Percentiles rank a stretch among this genome's conserved stretches.
Conservation (phyloP, 2,797 vertebrate species). For the Oreonectes daqikongensis region DNA sequence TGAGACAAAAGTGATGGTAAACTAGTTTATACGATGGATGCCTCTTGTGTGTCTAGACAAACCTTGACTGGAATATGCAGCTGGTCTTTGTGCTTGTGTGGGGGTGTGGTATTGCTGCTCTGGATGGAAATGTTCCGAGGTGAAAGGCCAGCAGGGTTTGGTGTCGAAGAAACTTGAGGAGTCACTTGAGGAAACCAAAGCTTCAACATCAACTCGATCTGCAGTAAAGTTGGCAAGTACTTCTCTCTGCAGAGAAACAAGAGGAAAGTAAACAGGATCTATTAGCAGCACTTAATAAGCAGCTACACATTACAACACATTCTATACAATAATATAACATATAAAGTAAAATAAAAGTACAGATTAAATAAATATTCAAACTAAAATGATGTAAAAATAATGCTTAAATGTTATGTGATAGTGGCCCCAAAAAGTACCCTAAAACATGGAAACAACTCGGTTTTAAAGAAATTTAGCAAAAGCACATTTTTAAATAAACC, state of each 20-base stretch:
- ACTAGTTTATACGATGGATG: not conserved
- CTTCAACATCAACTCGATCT: constrained; percentile 92
- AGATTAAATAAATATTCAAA: not conserved
- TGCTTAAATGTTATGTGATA: not conserved
- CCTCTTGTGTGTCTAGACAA: constrained; percentile 43
- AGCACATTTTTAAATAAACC: too few relatives aligned
- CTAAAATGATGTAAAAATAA: not conserved
- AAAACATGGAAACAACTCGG: too few relatives aligned
- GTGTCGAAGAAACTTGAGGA: constrained; percentile 58
- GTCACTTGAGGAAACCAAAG: constrained; percentile 89
- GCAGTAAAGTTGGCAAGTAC: constrained; percentile 88
- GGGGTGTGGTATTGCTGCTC: constrained; percentile 62
- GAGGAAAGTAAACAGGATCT: not conserved
- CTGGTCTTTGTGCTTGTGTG: constrained; percentile 73
- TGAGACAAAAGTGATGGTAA: too few relatives aligned
- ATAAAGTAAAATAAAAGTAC: not conserved
- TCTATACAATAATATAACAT: too few relatives aligned
- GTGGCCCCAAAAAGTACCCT: not conserved
- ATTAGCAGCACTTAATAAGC: not conserved
- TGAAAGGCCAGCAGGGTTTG: constrained; percentile 44
- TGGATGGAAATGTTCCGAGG: constrained; percentile 48
- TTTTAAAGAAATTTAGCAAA: too few relatives aligned
- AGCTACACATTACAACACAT: not conserved
- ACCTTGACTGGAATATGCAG: constrained; percentile 73
- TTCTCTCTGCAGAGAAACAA: constrained; percentile 75